A percentile compares a stretch with the other conserved stretches of the same genome.
Evolutionary conservation across 2,888 invertebrate genomes (phyloP).

Genomic region (Epicampocera succincta): DNA sequence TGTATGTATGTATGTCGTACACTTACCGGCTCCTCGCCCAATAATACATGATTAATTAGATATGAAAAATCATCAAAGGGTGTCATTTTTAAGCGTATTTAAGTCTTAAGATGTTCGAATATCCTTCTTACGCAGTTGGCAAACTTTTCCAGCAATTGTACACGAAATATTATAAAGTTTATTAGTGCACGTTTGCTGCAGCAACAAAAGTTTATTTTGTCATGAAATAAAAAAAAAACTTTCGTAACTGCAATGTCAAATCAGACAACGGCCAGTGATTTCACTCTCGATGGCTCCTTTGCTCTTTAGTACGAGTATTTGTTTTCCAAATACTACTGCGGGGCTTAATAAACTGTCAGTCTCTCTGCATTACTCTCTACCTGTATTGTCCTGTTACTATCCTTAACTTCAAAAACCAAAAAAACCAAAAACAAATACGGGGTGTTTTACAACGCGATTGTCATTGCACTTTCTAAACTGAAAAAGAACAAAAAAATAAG

Average conservation of each 20-base stretch:
- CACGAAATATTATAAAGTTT: too few relatives aligned
- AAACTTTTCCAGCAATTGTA: too few relatives aligned
- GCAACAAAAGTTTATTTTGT: conserved; percentile 51
- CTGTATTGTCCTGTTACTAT: conserved; percentile 27
- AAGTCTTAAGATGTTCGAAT: not conserved
- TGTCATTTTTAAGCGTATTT: conserved; percentile 80
- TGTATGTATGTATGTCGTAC: not conserved
- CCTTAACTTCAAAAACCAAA: too few relatives aligned
- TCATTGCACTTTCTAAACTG: conserved; percentile 25
- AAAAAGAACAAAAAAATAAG: not conserved
- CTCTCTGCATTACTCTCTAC: conserved; percentile 3
- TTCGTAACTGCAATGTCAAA: conserved; percentile 67
- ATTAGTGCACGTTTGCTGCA: not conserved
- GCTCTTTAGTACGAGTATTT: conserved; percentile 5
- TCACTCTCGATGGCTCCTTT: not conserved
- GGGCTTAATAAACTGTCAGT: conserved; percentile 39
- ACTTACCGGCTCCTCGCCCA: conserved; percentile 85
- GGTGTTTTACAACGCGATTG: conserved; percentile 59
- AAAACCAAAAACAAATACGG: conserved; percentile 11
- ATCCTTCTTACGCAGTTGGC: not conserved
- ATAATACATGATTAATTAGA: conserved; percentile 84
- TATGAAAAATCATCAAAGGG: conserved; percentile 85
- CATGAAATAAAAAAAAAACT: conserved; percentile 27
- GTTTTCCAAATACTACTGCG: conserved; percentile 3
- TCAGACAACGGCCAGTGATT: conserved; percentile 53